These are phyloP conservation scores for Coreius guichenoti DNA, from an alignment of 2,797 vertebrate species.

Conservation along the genomic window DNA sequence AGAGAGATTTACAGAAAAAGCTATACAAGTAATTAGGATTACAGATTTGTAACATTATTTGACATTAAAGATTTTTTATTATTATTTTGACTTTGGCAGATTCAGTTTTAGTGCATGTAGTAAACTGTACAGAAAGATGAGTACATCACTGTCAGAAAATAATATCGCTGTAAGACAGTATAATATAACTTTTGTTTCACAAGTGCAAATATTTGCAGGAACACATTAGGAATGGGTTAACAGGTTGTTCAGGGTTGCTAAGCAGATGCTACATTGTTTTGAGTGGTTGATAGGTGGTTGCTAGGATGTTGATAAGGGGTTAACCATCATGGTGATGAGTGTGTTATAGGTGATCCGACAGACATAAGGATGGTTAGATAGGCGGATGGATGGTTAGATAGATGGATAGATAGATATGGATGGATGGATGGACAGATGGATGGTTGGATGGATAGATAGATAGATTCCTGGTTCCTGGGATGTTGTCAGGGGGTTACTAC, in stretches of 20 bases:
- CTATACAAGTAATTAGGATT: slow-evolving; percentile 41
- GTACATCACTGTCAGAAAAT: neutral
- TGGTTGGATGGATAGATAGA: too few relatives aligned
- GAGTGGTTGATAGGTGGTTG: neutral
- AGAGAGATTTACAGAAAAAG: slow-evolving; percentile 36
- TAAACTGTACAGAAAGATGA: neutral
- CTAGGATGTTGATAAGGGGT: neutral
- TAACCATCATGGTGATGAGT: too few relatives aligned
- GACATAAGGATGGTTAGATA: too few relatives aligned
- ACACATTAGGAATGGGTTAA: neutral
- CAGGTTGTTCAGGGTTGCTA: neutral
- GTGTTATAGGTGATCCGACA: too few relatives aligned
- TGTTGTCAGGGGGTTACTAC: neutral
- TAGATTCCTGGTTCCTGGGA: neutral
- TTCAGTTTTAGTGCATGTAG: neutral
- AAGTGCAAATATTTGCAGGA: neutral
- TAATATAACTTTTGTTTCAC: neutral
- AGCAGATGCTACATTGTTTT: neutral
- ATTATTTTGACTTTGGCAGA: neutral
- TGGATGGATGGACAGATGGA: too few relatives aligned
- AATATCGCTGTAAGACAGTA: neutral
- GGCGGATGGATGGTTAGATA: too few relatives aligned
- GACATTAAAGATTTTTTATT: neutral
- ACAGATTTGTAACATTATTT: neutral
- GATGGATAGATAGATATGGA: too few relatives aligned